Conservation (phyloP, 2,797 vertebrate genomes). For the Lutjanus campechanus region DNA sequence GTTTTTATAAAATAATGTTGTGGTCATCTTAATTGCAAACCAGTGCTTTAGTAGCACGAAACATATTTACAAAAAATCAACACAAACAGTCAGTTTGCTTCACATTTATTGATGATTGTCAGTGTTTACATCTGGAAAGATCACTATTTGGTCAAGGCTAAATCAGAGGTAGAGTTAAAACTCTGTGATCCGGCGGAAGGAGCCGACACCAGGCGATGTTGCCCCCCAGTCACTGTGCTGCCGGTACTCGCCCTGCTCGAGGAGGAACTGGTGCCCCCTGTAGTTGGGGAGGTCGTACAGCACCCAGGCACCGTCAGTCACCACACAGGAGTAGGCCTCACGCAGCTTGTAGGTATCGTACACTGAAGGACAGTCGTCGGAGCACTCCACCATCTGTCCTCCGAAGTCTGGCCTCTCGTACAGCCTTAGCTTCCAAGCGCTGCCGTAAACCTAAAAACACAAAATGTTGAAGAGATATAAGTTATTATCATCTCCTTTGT, state of each 20-base stretch:
- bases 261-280: constrained; percentile 88
- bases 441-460: constrained; percentile 80
- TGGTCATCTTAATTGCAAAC: neutral
- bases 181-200: constrained; percentile 86
- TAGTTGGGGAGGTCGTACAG: constrained; percentile 90
- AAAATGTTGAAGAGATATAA: too few species aligned
- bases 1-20: neutral
- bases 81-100: constrained; percentile 42
- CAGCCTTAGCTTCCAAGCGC: constrained; percentile 86
- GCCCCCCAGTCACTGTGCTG: constrained; percentile 89
- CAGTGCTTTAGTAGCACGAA: neutral
- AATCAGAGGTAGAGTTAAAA: constrained; percentile 55
- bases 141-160: neutral
- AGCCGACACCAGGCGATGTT: constrained; percentile 82
- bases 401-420: constrained; percentile 89
- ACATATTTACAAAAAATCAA: constrained; percentile 9
- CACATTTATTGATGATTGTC: constrained; percentile 53
- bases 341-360: constrained; percentile 87
- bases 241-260: constrained; percentile 88
- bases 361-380: constrained; percentile 88
- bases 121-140: neutral
- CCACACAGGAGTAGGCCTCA: constrained; percentile 89
- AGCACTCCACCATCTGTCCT: constrained; percentile 88
- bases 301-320: constrained; percentile 88
- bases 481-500: too few species aligned